Percentiles rank a stretch among this genome's conserved stretches.
These are phyloP conservation scores for Brachionus manjavacas DNA, from an alignment of 1,140 invertebrate species.

Conservation along the genomic window DNA sequence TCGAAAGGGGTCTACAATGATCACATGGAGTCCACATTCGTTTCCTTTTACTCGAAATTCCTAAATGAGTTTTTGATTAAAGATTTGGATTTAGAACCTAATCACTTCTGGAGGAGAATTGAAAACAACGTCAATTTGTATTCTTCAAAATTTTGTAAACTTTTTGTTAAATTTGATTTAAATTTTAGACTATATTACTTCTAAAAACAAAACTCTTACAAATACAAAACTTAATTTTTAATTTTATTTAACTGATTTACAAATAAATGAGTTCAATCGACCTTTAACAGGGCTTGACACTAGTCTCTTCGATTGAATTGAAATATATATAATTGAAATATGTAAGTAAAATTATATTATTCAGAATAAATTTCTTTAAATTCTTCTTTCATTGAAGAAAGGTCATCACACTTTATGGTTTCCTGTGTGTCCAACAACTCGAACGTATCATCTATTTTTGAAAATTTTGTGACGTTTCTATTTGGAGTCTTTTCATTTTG, in stretches of 20 bases:
- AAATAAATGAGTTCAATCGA: too few relatives aligned
- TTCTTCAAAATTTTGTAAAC: not conserved
- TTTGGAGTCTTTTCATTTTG: not conserved
- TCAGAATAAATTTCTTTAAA: not conserved
- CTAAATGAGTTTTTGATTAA: not conserved
- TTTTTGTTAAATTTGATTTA: constrained; percentile 9
- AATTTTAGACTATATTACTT: not conserved
- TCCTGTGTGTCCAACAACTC: not conserved
- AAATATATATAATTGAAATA: too few relatives aligned
- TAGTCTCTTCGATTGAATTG: too few relatives aligned
- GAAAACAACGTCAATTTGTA: not conserved
- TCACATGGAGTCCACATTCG: not conserved
- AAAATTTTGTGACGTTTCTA: not conserved
- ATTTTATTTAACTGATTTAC: too few relatives aligned
- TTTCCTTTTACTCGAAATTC: not conserved
- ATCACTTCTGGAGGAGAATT: not conserved
- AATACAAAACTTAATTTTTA: too few relatives aligned
- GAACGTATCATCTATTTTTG: not conserved
- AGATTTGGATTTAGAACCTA: not conserved
- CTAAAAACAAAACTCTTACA: too few relatives aligned
- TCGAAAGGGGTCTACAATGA: not conserved
- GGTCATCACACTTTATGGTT: not conserved
- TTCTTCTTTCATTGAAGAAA: not conserved
- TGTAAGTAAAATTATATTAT: too few relatives aligned
- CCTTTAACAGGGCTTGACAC: too few relatives aligned